Base-by-base conservation (phyloP, 1,140 invertebrate species). In the Halesus radiatus region DNA sequence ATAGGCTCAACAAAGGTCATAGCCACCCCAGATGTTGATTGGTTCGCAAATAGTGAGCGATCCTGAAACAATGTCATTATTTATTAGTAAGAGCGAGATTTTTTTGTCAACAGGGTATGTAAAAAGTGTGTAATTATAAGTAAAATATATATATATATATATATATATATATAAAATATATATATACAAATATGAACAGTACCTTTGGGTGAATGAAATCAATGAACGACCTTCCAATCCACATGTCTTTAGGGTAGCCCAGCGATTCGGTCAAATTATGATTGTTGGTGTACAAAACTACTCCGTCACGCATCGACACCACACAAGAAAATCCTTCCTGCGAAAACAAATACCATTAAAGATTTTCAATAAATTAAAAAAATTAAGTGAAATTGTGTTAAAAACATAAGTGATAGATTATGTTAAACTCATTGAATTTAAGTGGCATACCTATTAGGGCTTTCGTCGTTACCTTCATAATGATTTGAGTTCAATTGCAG, bases 121-220 rank as follows among this genome's bases (percentile, higher is more conserved):
- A n/a, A n/a, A n/a, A n/a, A n/a, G n/a, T n/a, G n/a, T n/a, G n/a
- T n/a, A n/a, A n/a, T n/a, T n/a, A n/a, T n/a, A n/a, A n/a, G n/a
- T n/a, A n/a, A n/a, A n/a, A n/a, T n/a, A n/a, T n/a, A n/a, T n/a
- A n/a, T n/a, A n/a, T n/a, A n/a, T n/a, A n/a, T n/a, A n/a, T n/a
- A n/a, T n/a, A n/a, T n/a, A n/a, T n/a, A n/a, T n/a, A n/a, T n/a
- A n/a, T n/a, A n/a, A n/a, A n/a, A n/a, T n/a, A n/a, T n/a, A n/a
- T n/a, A n/a, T n/a, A n/a, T n/a, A n/a, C n/a, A 45, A 45, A 45
- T 45, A 45, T 45, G 1, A 45, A 45, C 13, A 66, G 16, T 70
- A 94, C 96, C 86, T 93, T 94, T 0, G 93, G 92, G 87, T 96
- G 95, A 1, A 97, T 90, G 84, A 96, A 97, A 84, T 97, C 95